These are phyloP conservation scores for Otolemur garnettii DNA, from an alignment of 2,113 vertebrate genomes.

Conservation along the genomic window DNA sequence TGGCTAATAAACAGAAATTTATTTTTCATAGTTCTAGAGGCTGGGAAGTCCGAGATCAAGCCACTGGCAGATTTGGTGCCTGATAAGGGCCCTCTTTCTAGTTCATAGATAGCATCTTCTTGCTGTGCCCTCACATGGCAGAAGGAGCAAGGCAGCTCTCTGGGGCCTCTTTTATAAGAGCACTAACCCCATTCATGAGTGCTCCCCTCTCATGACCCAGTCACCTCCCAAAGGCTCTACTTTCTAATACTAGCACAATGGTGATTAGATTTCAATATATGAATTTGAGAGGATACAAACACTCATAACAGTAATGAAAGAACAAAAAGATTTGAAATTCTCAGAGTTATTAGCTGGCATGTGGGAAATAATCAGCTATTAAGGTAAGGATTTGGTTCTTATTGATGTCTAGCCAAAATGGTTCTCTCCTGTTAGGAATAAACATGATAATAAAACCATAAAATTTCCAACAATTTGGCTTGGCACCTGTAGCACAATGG, in stretches of 20 bases:
- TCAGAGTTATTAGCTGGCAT: neutral
- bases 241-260: neutral
- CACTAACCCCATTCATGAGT: neutral
- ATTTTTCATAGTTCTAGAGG: neutral
- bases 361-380: neutral
- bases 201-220: neutral
- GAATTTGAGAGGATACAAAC: neutral
- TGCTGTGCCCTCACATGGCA: neutral
- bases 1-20: neutral
- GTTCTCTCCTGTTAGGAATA: neutral
- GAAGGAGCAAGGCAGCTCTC: neutral
- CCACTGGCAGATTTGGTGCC: neutral
- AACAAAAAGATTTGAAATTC: neutral
- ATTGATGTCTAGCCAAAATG: neutral
- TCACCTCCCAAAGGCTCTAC: neutral
- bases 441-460: constrained; percentile 1
- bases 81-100: neutral
- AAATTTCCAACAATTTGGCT: neutral
- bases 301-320: neutral
- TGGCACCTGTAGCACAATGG: no score
- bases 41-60: neutral
- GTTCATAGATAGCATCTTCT: neutral
- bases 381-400: constrained; percentile 6
- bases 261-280: neutral
- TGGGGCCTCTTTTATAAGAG: neutral